A percentile compares a stretch with the other conserved stretches of the same genome.
Conservation (phyloP, 2,113 vertebrate species). For the Syngnathus scovelli region DNA sequence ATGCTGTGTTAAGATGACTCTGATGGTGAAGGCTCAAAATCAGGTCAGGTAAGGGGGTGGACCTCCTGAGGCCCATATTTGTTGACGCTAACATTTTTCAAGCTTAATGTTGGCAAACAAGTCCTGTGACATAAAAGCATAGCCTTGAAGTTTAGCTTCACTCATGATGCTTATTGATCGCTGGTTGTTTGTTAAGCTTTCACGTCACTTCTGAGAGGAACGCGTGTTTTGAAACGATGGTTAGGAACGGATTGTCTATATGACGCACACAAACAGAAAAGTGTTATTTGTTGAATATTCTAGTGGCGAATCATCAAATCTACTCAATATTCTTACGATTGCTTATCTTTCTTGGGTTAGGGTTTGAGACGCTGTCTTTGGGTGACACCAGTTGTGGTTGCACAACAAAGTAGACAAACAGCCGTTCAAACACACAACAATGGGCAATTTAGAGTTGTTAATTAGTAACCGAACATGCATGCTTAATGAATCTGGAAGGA, state of each 20-base stretch:
- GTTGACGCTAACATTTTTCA: not conserved
- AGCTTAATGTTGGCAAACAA: not conserved
- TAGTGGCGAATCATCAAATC: not conserved
- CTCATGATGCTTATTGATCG: not conserved
- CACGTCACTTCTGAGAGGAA: not conserved
- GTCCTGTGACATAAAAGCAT: not conserved
- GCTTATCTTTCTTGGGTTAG: not conserved
- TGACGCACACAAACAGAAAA: not conserved
- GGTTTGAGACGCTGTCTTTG: not conserved
- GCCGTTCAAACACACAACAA: not conserved
- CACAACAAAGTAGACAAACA: not conserved
- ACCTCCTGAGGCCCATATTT: not conserved
- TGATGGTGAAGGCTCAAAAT: not conserved
- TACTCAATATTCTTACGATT: not conserved
- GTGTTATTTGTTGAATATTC: not conserved
- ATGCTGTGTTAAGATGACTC: conserved; percentile 5
- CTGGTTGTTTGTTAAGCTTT: not conserved
- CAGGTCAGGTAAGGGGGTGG: not conserved
- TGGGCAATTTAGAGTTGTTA: not conserved
- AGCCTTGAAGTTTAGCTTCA: not conserved
- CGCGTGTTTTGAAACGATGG: not conserved
- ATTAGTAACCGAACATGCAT: not conserved
- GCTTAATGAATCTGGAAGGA: not conserved
- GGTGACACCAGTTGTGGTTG: not conserved
- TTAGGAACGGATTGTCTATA: not conserved